Conservation (phyloP, 2,113 vertebrate species). For the Tonatia bakeri region DNA sequence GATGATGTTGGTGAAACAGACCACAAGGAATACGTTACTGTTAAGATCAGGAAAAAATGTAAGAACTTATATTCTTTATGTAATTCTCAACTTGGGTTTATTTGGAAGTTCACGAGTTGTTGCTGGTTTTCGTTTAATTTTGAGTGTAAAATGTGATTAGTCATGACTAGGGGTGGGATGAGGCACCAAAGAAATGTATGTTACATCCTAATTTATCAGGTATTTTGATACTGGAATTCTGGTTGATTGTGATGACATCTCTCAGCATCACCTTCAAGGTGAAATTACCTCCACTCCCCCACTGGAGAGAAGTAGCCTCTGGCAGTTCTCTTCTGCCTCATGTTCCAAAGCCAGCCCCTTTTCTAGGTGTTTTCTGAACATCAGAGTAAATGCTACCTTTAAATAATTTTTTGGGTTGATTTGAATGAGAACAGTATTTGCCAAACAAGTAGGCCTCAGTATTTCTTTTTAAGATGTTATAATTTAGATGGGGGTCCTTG, state of each 20-base stretch:
- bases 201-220: too few relatives aligned
- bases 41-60: conserved; percentile 82
- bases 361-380: not conserved
- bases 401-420: not conserved
- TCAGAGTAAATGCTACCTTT: not conserved
- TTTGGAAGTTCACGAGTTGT: not conserved
- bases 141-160: not conserved
- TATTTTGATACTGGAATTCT: not conserved
- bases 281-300: not conserved
- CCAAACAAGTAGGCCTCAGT: not conserved
- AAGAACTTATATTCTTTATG: not conserved
- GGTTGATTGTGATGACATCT: not conserved
- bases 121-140: not conserved
- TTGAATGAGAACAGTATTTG: not conserved
- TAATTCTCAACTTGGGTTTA: not conserved
- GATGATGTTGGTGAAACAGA: conserved; percentile 56
- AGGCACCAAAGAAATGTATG: not conserved
- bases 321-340: not conserved
- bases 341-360: not conserved
- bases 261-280: not conserved
- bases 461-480: not conserved
- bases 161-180: not conserved
- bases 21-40: conserved; percentile 42
- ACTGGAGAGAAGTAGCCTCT: not conserved
- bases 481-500: not conserved